Percentiles rank a stretch among this genome's conserved stretches.
phyloP scores from a whole-genome alignment of 64 coral and sea anemone species.

The Pachyseris speciosa region DNA sequence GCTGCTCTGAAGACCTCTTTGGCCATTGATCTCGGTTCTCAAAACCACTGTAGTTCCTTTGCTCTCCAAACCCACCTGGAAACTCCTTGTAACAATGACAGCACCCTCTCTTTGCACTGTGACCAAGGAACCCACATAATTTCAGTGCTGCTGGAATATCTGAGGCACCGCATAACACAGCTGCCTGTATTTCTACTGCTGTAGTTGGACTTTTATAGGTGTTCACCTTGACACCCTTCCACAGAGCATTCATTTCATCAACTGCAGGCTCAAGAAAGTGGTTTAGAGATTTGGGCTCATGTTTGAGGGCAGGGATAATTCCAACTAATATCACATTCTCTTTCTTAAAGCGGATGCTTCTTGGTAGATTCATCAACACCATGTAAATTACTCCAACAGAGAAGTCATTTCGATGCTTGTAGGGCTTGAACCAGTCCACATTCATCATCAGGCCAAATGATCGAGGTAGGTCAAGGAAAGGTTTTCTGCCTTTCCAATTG shows the following conservation, averaged over 20 bases:
- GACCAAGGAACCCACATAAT: too few species aligned
- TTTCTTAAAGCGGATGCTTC: slow-evolving; percentile 18
- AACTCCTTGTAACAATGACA: slow-evolving; percentile 15
- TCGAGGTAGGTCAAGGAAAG: slow-evolving; percentile 6
- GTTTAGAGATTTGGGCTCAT: slow-evolving; percentile 58
- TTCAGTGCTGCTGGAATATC: too few species aligned
- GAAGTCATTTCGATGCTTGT: slow-evolving; percentile 1
- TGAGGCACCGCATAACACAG: slow-evolving; percentile 43
- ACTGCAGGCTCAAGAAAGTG: slow-evolving; percentile 66
- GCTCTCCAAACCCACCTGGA: slow-evolving; percentile 27
- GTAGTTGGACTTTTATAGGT: background rate
- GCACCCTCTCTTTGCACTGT: slow-evolving; percentile 28
- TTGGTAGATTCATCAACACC: slow-evolving; percentile 61
- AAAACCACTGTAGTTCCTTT: slow-evolving; percentile 25
- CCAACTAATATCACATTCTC: slow-evolving; percentile 40
- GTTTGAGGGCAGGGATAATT: slow-evolving; percentile 11
- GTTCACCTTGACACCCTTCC: slow-evolving; percentile 40
- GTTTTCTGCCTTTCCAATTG: background rate
- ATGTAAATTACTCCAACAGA: too few species aligned
- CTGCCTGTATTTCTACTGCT: background rate
- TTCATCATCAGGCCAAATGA: slow-evolving; percentile 52
- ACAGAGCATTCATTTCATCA: slow-evolving; percentile 53
- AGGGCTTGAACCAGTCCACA: slow-evolving; percentile 38
- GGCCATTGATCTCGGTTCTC: slow-evolving; percentile 32
- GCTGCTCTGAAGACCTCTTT: slow-evolving; percentile 15